Percentiles rank a stretch among this genome's conserved stretches.
phyloP scores from a whole-genome alignment of 2,888 invertebrate species.

The Caenorhabditis drosophilae region DNA sequence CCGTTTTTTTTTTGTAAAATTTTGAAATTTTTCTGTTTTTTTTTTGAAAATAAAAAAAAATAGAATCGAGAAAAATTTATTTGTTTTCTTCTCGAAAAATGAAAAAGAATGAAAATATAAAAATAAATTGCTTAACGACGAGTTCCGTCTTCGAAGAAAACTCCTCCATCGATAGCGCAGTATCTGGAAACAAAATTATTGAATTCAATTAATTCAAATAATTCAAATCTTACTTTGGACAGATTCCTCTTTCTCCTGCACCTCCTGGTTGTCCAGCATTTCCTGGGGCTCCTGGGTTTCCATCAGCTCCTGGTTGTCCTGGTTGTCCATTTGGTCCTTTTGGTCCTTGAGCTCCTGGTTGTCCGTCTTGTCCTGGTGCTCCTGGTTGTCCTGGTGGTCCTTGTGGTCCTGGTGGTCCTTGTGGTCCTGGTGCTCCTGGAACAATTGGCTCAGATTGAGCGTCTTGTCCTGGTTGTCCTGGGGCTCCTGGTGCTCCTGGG shows the following conservation, averaged over 20 bases:
- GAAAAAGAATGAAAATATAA: conserved; percentile 12
- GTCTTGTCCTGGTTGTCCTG: conserved; percentile 47
- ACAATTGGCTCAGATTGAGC: conserved; percentile 35
- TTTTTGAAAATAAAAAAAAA: background rate
- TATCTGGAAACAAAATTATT: conserved; percentile 2
- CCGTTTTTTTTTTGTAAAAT: background rate
- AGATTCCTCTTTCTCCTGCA: conserved; percentile 48
- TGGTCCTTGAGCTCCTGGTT: conserved; percentile 42
- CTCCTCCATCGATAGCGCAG: conserved; percentile 10
- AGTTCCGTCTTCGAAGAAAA: conserved; percentile 11
- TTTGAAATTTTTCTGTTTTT: background rate
- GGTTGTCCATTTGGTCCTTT: conserved; percentile 47
- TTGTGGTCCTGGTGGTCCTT: conserved; percentile 39
- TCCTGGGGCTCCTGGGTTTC: conserved; percentile 47
- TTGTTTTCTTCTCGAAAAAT: too few species aligned
- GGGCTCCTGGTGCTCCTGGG: conserved; percentile 52
- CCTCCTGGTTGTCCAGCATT: conserved; percentile 48
- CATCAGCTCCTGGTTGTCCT: conserved; percentile 45
- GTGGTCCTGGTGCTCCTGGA: conserved; percentile 45
- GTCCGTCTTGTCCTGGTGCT: conserved; percentile 37
- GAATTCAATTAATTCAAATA: too few species aligned
- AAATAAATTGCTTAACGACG: conserved; percentile 13
- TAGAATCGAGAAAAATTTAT: conserved; percentile 15
- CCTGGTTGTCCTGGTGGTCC: conserved; percentile 46
- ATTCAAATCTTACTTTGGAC: conserved; percentile 33